Evolutionary conservation across 2,113 vertebrate species (phyloP).

Genomic region (Calyptomena viridis): DNA sequence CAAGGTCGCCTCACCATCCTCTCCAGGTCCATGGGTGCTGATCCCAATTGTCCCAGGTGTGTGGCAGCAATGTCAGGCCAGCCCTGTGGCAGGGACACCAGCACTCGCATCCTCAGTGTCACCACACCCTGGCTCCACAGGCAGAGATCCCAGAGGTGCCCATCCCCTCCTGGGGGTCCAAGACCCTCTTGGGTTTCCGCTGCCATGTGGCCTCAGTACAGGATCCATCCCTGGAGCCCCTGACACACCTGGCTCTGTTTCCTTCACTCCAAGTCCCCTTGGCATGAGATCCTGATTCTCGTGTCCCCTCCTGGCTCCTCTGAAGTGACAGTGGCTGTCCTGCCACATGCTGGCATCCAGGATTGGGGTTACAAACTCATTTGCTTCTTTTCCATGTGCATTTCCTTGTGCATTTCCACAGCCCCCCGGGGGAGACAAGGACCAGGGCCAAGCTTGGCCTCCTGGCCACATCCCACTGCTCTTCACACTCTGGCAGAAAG

Average conservation of each 20-base stretch:
- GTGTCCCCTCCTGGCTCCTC: slow-evolving; percentile 45
- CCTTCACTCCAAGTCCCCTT: slow-evolving; percentile 31
- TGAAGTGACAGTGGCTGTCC: background rate
- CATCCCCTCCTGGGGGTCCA: background rate
- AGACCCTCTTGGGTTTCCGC: background rate
- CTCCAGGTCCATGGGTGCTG: slow-evolving; percentile 9
- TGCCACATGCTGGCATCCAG: slow-evolving; percentile 34
- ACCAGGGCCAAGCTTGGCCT: background rate
- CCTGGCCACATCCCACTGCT: accelerated
- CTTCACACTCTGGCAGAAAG: background rate
- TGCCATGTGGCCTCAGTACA: background rate
- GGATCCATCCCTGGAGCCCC: accelerated
- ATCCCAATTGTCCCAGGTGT: slow-evolving; percentile 27
- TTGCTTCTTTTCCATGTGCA: accelerated
- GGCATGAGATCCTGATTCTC: background rate
- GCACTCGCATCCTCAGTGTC: accelerated
- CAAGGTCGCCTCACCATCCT: background rate
- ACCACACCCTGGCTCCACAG: accelerated
- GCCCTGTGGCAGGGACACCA: background rate
- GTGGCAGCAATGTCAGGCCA: background rate
- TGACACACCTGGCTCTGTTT: slow-evolving; percentile 31
- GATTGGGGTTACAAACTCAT: accelerated
- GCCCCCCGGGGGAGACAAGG: background rate
- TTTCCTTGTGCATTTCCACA: accelerated
- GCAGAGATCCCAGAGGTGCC: background rate